Conservation (phyloP, 2,797 vertebrate species). For the Alexandromys oeconomus region DNA sequence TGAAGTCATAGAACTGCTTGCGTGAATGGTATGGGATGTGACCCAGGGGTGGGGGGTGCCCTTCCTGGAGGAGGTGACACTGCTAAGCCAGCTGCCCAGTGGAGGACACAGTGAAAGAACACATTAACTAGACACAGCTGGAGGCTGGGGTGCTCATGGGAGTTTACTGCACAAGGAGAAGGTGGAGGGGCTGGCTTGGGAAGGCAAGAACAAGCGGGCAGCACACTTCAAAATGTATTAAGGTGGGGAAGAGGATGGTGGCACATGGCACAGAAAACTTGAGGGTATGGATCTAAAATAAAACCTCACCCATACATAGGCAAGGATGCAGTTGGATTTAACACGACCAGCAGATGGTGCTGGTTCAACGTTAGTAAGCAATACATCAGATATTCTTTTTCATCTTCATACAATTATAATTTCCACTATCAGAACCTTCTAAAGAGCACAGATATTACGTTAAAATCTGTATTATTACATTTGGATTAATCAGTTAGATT, state of each 20-base stretch:
- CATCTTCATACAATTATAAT: not conserved
- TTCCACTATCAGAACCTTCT: not conserved
- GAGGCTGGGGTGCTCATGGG: not conserved
- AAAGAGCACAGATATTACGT: not conserved
- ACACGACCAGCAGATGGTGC: not conserved
- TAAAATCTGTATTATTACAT: not conserved
- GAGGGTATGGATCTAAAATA: not conserved
- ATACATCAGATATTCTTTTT: not conserved
- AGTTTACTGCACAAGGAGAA: not conserved
- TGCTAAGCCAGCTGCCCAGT: not conserved
- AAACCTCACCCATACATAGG: not conserved
- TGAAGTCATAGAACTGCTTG: not conserved
- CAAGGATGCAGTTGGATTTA: not conserved
- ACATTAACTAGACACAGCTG: not conserved
- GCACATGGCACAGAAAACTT: not conserved
- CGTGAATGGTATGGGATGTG: not conserved
- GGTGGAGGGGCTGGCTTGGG: not conserved
- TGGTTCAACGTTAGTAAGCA: not conserved
- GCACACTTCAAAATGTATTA: constrained; percentile 54
- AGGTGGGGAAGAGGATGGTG: not conserved
- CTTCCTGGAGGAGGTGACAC: constrained; percentile 55
- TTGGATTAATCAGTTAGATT: not conserved
- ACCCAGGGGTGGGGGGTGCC: not conserved
- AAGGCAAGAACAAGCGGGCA: not conserved
- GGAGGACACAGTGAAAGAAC: not conserved